Percentiles rank a stretch among this genome's conserved stretches.
phyloP scores from a whole-genome alignment of 92 coral and sea anemone genomes.

The Zoanthus solanderi region DNA sequence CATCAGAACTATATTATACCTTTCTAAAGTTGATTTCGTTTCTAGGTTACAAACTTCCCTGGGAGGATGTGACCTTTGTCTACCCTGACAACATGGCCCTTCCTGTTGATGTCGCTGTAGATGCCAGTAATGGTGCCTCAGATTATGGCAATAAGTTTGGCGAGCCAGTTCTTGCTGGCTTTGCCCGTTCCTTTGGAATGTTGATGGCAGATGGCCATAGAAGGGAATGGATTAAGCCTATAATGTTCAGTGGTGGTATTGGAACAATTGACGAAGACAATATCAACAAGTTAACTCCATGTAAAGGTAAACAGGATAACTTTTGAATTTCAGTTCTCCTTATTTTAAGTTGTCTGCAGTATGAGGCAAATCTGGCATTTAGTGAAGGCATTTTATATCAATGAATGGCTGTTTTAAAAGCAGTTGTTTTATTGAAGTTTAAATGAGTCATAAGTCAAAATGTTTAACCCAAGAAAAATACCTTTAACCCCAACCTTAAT shows the following conservation, averaged over 20 bases:
- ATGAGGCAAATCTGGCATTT: no score
- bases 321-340: no score
- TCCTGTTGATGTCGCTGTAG: slow-evolving; percentile 86
- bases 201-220: slow-evolving; percentile 79
- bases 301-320: slow-evolving; percentile 64
- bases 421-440: no score
- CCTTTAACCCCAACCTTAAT: no score
- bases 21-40: not conserved
- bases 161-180: slow-evolving; percentile 97
- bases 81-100: slow-evolving; percentile 96
- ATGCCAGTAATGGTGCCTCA: slow-evolving; percentile 98
- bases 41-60: slow-evolving; percentile 91
- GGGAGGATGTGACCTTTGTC: slow-evolving; percentile 82
- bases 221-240: slow-evolving; percentile 98
- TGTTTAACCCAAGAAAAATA: no score
- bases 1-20: no score
- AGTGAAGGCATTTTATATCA: no score
- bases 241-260: slow-evolving; percentile 98
- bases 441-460: no score
- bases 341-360: no score
- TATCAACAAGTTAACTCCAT: slow-evolving; percentile 75
- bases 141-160: slow-evolving; percentile 99
- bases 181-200: slow-evolving; percentile 98
- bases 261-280: slow-evolving; percentile 81
- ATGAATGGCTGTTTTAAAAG: no score